Base-by-base conservation (phyloP, 2,888 invertebrate genomes). In the Drosophila lutescens region DNA sequence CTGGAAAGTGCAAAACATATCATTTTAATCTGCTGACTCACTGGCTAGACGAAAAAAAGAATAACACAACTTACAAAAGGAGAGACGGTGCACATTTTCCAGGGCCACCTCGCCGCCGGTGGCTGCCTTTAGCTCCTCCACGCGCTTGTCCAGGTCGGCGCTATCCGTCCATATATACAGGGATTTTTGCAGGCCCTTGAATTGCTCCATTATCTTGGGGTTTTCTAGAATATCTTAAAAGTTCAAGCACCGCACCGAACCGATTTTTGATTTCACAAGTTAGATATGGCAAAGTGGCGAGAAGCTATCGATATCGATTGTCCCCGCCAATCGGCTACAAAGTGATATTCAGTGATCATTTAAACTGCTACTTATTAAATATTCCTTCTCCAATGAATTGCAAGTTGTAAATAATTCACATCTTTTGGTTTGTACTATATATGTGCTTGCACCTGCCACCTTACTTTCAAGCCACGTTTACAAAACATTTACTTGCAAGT, bases 21-120 rank as follows among this genome's bases (percentile, higher is more conserved):
- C 36, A 50, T 10, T n/a, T 4, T 51, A 67, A 70, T 68, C 57
- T 69, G 76, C 83, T 81, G 80, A 84, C 65, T 87, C 89, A 84
- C 65, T 41, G 17, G 34, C 46, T 41, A 47, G 47, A 12, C 47
- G 8, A 47, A 17, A 30, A 23, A 3, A 57, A 63, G 9, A 73
- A 36, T 17, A 12, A 12, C 51, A 62, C 36, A 15, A 92, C 93
- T 93, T 92, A 95, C 95, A 92, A 86, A 93, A 92, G 46, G 93
- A 91, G 34, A 95, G 91, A 89, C 94, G 93, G 79, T 93, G 93
- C 23, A 94, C 92, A 91, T 95, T 94, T 92, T 95, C 94, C 32
- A 94, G 87, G 77, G 93, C 92, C 49, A 95, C 92, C 62, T 93
- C 91, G 10, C 93, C 94, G 72, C 92, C 91, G 46, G 93, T 93